Evolutionary conservation across 2,113 vertebrate genomes (phyloP).

Genomic region (Zonotrichia leucophrys): DNA sequence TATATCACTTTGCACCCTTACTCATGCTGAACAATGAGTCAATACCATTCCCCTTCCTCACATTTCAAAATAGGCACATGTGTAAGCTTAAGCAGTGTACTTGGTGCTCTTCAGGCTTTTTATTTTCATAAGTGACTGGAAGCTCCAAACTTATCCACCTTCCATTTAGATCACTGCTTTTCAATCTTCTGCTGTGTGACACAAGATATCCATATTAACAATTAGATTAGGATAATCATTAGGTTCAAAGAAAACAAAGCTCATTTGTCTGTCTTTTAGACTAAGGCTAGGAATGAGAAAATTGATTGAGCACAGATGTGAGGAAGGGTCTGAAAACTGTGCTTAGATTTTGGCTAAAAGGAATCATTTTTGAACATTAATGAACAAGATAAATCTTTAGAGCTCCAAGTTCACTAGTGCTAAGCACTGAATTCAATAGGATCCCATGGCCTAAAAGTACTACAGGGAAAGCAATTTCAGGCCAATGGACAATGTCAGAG

Average conservation of each 20-base stretch:
- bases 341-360: not conserved
- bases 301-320: not conserved
- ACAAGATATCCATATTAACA: not conserved
- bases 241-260: not conserved
- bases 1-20: not conserved
- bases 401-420: not conserved
- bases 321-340: not conserved
- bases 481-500: not conserved
- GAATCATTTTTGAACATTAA: not conserved
- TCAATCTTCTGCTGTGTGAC: not conserved
- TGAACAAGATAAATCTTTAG: not conserved
- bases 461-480: not conserved
- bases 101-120: rapidly evolving
- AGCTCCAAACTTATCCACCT: not conserved
- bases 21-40: not conserved
- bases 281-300: not conserved
- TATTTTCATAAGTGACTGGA: not conserved
- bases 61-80: not conserved
- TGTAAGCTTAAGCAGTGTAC: not conserved
- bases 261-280: not conserved
- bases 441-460: not conserved
- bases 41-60: not conserved
- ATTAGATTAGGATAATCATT: not conserved
- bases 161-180: not conserved
- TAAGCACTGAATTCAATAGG: not conserved